Evolutionary conservation across 2,113 vertebrate species (phyloP).

Genomic region (Hydropotes inermis): DNA sequence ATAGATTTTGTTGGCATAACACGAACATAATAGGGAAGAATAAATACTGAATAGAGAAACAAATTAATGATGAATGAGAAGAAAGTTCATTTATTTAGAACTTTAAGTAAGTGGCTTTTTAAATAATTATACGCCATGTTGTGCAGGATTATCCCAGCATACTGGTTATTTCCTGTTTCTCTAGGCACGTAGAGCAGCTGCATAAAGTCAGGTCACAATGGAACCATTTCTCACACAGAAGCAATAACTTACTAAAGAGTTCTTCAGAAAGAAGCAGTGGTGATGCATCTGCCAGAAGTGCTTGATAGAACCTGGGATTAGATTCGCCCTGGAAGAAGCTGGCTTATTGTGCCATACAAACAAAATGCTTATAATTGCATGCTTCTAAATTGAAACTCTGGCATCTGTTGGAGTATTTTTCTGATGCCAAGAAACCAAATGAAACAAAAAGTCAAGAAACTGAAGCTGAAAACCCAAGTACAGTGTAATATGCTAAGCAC

Average conservation of each 20-base stretch:
- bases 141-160: not conserved
- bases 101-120: not conserved
- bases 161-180: not conserved
- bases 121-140: not conserved
- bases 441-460: slow-evolving; percentile 42
- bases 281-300: not conserved
- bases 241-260: not conserved
- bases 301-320: slow-evolving; percentile 8
- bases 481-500: not conserved
- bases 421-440: slow-evolving; percentile 49
- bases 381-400: slow-evolving; percentile 59
- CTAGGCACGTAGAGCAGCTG: not conserved
- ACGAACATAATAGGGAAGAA: not conserved
- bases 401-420: slow-evolving; percentile 44
- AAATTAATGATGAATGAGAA: not conserved
- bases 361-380: slow-evolving; percentile 32
- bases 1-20: not conserved
- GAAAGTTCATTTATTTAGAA: not conserved
- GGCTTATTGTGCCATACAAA: slow-evolving; percentile 46
- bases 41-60: not conserved
- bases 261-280: not conserved
- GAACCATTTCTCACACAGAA: not conserved
- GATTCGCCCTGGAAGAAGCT: slow-evolving; percentile 37
- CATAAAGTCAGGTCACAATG: not conserved
- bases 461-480: not conserved